Percentiles rank a stretch among this genome's conserved stretches.
Evolutionary conservation across 1,140 invertebrate species (phyloP).

Genomic region (Drosophila guanche): DNA sequence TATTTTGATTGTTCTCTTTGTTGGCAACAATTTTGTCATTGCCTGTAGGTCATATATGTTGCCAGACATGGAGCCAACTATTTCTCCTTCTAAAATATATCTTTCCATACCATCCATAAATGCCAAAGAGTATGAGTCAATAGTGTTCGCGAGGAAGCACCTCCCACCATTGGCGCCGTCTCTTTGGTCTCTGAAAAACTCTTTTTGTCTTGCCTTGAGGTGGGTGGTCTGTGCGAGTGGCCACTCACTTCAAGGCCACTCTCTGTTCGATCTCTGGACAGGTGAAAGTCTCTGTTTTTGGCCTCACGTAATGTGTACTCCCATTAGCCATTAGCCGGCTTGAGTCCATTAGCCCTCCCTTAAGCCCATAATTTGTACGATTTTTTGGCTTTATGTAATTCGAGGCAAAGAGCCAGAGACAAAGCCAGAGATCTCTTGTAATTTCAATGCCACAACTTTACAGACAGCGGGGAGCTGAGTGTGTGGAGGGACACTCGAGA

Average conservation of each 20-base stretch:
- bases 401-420: slow-evolving; percentile 45
- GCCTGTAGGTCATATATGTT: slow-evolving; percentile 51
- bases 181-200: background rate
- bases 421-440: slow-evolving; percentile 47
- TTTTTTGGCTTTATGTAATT: slow-evolving; percentile 42
- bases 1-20: slow-evolving; percentile 36
- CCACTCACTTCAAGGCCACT: slow-evolving; percentile 28
- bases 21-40: slow-evolving; percentile 51
- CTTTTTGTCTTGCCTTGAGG: slow-evolving; percentile 19
- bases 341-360: background rate
- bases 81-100: too few species aligned
- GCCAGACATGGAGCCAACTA: background rate
- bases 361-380: slow-evolving; percentile 21
- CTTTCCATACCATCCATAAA: too few species aligned
- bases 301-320: slow-evolving; percentile 38
- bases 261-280: slow-evolving; percentile 4
- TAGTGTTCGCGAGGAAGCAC: too few species aligned
- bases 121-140: too few species aligned
- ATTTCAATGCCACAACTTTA: slow-evolving; percentile 48
- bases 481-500: slow-evolving; percentile 21
- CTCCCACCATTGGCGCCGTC: too few species aligned
- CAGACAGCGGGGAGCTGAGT: background rate
- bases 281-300: slow-evolving; percentile 35
- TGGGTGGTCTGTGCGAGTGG: background rate
- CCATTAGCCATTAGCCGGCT: background rate